Evolutionary conservation across 2,797 vertebrate species (phyloP).

Genomic region (Meda fulgida): DNA sequence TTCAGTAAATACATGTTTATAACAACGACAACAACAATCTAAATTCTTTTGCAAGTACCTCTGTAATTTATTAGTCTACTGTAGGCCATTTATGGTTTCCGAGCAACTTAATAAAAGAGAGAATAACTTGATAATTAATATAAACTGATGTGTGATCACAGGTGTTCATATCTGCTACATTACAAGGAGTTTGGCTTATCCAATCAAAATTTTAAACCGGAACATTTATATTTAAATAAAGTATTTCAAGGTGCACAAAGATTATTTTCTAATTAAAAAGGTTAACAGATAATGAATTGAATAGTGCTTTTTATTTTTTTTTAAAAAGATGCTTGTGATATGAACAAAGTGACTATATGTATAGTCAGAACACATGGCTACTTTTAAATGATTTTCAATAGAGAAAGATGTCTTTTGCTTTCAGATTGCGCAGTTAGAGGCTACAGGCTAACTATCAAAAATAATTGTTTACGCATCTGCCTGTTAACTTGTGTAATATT

Average conservation of each 20-base stretch:
- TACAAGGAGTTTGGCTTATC: not conserved
- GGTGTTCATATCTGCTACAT: not conserved
- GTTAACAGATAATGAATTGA: too few species aligned
- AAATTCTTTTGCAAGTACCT: not conserved
- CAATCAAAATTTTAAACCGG: not conserved
- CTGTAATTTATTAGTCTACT: not conserved
- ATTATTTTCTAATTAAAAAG: not conserved
- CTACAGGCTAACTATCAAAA: not conserved
- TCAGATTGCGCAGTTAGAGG: not conserved
- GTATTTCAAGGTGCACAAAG: not conserved
- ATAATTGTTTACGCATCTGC: conserved; percentile 29
- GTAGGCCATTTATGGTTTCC: not conserved
- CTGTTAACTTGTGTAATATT: conserved; percentile 20
- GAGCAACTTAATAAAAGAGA: not conserved
- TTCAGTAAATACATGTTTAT: not conserved
- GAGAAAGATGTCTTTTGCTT: not conserved
- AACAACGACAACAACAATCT: not conserved
- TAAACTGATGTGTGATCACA: not conserved
- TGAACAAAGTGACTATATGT: not conserved
- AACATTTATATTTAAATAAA: not conserved
- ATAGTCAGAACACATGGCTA: not conserved
- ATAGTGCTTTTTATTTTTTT: too few species aligned
- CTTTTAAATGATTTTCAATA: not conserved
- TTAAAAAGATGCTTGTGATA: not conserved
- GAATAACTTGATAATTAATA: conserved; percentile 1